Evolutionary conservation across 1,140 invertebrate genomes (phyloP), one percentile per base, ranked within the genome.

Genomic region (Zaprionus tsacasi): DNA sequence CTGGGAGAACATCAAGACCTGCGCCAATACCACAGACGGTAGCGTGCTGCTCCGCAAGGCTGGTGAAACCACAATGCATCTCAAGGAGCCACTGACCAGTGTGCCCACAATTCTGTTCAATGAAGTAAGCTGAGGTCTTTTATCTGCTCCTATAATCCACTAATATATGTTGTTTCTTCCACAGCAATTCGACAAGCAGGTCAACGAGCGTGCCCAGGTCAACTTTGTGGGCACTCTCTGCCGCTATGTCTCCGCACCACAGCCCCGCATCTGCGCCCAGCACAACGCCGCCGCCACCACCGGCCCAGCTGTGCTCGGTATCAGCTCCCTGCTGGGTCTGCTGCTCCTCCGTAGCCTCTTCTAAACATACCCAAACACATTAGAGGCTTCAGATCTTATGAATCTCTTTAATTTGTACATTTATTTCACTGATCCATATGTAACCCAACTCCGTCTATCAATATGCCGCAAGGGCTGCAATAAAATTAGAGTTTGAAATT

Each of bases 21-120:
- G 94, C 68, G 93, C 93, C 57, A 93, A 93, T 60, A 72, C 81
- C 57, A 81, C 91, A 27, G 93, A 94, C 58, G 93, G 94, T 76
- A 93, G 89, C 15, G 63, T 90, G 7, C 86, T 92, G 17, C 85
- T 94, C 6, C 91, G 91, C 11, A 88, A 89, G 68, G 82, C 92
- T 4, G 94, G 94, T 7, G 88, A 93, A 30, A 60, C 79, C 17
- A 94, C 94, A 1, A 70, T 80, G 11, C 76, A 76, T 4, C 81
- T 94, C 6, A 83, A 92, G 64, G 90, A 93, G 40, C 91, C 93
- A 36, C 79, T 94, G 25, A 90, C 71, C 52, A 92, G 85, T 17
- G 94, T 94, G n/a, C 94, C 94, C 60, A 94, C 93, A 35, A 91
- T 94, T 27, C 91, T 93, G 6, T 94, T 94, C 78, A 93, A 94